phyloP scores from a whole-genome alignment of 1,140 invertebrate genomes.

The Drosophila parvula region DNA sequence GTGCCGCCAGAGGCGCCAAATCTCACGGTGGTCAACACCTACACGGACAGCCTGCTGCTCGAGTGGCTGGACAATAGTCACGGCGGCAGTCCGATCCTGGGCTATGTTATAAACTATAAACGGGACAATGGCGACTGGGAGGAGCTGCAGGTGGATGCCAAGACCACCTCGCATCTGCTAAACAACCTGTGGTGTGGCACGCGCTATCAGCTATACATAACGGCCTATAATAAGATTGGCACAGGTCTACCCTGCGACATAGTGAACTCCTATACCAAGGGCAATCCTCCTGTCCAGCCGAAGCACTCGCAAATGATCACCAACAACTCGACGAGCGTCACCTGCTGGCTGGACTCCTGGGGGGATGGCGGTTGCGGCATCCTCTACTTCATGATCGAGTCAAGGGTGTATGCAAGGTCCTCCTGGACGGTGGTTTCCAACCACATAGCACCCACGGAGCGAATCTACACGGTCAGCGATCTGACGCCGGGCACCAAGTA shows the following conservation, averaged over 20 bases:
- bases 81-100: slow-evolving; percentile 89
- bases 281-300: slow-evolving; percentile 91
- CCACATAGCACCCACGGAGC: slow-evolving; percentile 90
- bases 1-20: slow-evolving; percentile 89
- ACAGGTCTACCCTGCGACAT: slow-evolving; percentile 94
- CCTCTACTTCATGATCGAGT: slow-evolving; percentile 93
- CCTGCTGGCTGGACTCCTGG: slow-evolving; percentile 94
- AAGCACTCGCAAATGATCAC: slow-evolving; percentile 93
- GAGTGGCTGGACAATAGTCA: slow-evolving; percentile 89
- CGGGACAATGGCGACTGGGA: slow-evolving; percentile 95
- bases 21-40: slow-evolving; percentile 88
- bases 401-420: slow-evolving; percentile 77
- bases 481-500: slow-evolving; percentile 94
- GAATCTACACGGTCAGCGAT: slow-evolving; percentile 91
- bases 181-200: slow-evolving; percentile 94
- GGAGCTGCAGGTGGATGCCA: slow-evolving; percentile 91
- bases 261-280: slow-evolving; percentile 92
- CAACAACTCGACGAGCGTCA: slow-evolving; percentile 94
- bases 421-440: slow-evolving; percentile 91
- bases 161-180: slow-evolving; percentile 90
- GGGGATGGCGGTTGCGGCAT: slow-evolving; percentile 95
- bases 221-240: slow-evolving; percentile 94
- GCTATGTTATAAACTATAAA: slow-evolving; percentile 94
- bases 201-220: slow-evolving; percentile 93
- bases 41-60: slow-evolving; percentile 88